Evolutionary conservation across 2,113 vertebrate genomes (phyloP), one percentile per base, ranked within the genome.

Genomic region (Bucco capensis): DNA sequence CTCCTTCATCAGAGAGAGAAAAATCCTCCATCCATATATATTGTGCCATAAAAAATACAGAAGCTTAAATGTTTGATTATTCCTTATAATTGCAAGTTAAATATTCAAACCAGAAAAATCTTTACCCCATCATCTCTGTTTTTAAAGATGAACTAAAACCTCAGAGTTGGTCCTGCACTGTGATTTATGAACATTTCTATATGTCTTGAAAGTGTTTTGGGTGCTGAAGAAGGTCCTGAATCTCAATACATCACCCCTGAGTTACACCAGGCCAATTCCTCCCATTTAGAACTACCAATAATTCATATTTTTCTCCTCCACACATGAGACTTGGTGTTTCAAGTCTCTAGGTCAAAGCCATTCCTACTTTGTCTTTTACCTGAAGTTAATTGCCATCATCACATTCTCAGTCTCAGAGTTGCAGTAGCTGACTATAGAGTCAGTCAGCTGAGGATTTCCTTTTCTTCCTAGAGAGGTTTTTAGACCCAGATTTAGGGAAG

Each of bases 61-160:
- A 86, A 88, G 54, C 78, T 93, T 93, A 93, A 92, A 93, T 93
- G 86, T 94, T 93, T 88, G 90, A 95, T 95, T 95, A 74, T 93
- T 94, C 89, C 74, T 87, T 84, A 54, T 73, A 89, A 93, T 91
- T 92, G 81, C 87, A 74, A 95, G 89, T 91, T 80, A 89, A 96
- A 89, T 96, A 92, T 80, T 93, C 84, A 96, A 87, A 92, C 51
- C 69, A 92, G 58, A 93, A 92, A n/a, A 87, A 83, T 83, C 50
- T 71, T 80, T 85, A 77, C 83, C 67, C 60, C 79, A 37, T 50
- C 53, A 42, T 67, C 72, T 76, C 71, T 90, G 67, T 80, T 94
- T 91, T 89, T 60, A 87, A 91, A 94, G 89, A 71, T 73, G 7
- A 90, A 92, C 83, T 79, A 60, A 89, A 92, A 96, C 60, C 62